These are phyloP conservation scores for Glareola pratincola DNA, from an alignment of 2,113 vertebrate species.

Conservation along the genomic window DNA sequence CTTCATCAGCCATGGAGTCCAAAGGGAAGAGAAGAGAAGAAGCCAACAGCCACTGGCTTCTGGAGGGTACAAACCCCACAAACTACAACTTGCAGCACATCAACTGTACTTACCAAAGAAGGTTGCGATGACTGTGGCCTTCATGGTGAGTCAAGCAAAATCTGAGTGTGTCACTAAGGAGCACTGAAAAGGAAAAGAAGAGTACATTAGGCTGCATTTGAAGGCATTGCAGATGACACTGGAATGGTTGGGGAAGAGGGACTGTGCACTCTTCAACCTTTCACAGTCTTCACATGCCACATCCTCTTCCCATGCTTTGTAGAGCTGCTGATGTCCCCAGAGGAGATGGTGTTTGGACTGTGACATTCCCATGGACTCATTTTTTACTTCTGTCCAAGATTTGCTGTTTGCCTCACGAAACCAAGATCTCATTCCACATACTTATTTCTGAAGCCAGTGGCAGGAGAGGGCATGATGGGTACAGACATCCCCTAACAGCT, in stretches of 20 bases:
- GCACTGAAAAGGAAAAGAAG: constrained; percentile 25
- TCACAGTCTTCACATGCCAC: background rate
- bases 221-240: background rate
- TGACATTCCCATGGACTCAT: background rate
- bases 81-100: background rate
- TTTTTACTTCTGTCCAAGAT: background rate
- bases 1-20: background rate
- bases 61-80: background rate
- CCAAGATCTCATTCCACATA: background rate
- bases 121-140: constrained; percentile 60
- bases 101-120: constrained; percentile 72
- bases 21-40: background rate
- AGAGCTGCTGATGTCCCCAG: background rate
- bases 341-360: background rate
- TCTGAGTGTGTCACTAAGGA: background rate
- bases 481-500: background rate
- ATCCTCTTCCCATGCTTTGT: background rate
- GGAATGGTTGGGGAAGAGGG: background rate
- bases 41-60: background rate
- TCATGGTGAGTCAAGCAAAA: constrained; percentile 69
- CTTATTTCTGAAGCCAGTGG: background rate
- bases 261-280: background rate
- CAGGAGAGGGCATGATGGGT: background rate
- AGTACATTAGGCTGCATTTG: background rate
- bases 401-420: background rate